Conservation (phyloP, 2,888 invertebrate species). For the Pollenia griseotomentosa region DNA sequence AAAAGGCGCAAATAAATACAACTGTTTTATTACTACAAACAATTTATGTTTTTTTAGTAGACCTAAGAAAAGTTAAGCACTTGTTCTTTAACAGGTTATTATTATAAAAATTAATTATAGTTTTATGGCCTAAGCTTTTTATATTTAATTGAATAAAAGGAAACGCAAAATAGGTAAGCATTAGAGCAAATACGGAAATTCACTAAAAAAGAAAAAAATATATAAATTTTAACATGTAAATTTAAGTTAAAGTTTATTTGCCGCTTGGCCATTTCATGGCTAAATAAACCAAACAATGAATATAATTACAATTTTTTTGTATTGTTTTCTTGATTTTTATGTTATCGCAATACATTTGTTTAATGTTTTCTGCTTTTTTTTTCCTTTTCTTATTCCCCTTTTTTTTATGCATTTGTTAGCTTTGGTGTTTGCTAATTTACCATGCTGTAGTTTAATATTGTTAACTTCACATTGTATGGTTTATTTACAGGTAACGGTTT, state of each 20-base stretch:
- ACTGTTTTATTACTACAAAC: not conserved
- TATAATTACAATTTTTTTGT: conserved; percentile 26
- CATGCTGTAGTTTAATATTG: conserved; percentile 13
- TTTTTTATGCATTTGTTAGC: conserved; percentile 14
- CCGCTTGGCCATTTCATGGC: conserved; percentile 54
- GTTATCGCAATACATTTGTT: not conserved
- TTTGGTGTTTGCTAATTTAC: conserved; percentile 21
- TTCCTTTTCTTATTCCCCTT: not conserved
- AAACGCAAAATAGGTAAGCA: conserved; percentile 35
- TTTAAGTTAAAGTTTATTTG: not conserved
- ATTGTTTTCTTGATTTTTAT: conserved; percentile 9
- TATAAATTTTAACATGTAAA: conserved; percentile 41
- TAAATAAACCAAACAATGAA: conserved; percentile 46
- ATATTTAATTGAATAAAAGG: conserved; percentile 3
- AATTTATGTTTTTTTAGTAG: not conserved
- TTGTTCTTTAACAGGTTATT: not conserved
- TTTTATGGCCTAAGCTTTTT: not conserved
- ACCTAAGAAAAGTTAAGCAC: not conserved
- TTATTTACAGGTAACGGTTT: conserved; percentile 42
- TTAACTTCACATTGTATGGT: conserved; percentile 7
- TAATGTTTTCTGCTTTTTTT: not conserved
- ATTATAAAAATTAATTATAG: not conserved
- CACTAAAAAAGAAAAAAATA: not conserved
- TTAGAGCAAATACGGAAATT: conserved; percentile 40
- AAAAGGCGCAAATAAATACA: conserved; percentile 38